Percentiles rank a stretch among this genome's conserved stretches.
Conservation (phyloP, 2,888 invertebrate species). For the Phrixothrix hirtus region DNA sequence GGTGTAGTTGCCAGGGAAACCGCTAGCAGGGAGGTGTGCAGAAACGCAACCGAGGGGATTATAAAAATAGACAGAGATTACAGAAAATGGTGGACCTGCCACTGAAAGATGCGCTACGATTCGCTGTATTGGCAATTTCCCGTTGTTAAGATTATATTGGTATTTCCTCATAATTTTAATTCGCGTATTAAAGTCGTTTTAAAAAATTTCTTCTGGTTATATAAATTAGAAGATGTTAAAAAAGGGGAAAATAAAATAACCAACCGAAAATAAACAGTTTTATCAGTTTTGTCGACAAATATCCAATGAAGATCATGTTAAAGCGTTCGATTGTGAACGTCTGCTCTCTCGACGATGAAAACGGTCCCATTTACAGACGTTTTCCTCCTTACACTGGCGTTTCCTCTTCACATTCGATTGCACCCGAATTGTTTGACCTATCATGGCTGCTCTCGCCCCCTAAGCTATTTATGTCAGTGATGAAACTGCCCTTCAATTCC, state of each 20-base stretch:
- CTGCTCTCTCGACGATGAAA: constrained; percentile 47
- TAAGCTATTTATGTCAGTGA: constrained; percentile 47
- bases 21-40: constrained; percentile 39
- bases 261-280: constrained; percentile 26
- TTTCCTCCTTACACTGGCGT: constrained; percentile 56
- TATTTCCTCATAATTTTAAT: constrained; percentile 15
- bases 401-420: constrained; percentile 57
- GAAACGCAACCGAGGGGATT: constrained; percentile 52
- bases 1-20: constrained; percentile 43
- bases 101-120: constrained; percentile 31
- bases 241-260: constrained; percentile 15
- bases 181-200: constrained; percentile 7
- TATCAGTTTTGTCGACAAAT: constrained; percentile 32
- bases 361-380: constrained; percentile 56
- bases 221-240: too few relatives aligned
- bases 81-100: constrained; percentile 51
- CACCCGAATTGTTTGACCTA: constrained; percentile 56
- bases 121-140: constrained; percentile 32
- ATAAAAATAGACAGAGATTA: constrained; percentile 56
- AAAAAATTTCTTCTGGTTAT: constrained; percentile 3
- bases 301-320: constrained; percentile 38
- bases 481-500: constrained; percentile 45
- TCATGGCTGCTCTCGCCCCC: constrained; percentile 46
- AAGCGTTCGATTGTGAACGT: constrained; percentile 41
- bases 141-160: constrained; percentile 13